Evolutionary conservation across 2,888 invertebrate genomes (phyloP), one percentile per base, ranked within the genome.

Genomic region (Nasonovia ribisnigri): DNA sequence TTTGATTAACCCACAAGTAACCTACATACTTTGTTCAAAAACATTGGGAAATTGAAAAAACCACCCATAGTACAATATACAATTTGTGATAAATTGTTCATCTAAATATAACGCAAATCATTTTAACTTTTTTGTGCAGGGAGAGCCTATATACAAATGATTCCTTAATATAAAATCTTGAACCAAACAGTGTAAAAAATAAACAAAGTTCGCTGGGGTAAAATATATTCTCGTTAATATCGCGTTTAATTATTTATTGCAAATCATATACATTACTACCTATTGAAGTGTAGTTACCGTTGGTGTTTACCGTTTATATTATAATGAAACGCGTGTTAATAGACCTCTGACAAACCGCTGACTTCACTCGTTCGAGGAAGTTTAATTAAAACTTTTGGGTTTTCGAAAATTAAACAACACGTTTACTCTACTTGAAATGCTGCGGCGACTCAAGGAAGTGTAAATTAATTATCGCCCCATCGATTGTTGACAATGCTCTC

Each of bases 351-450:
- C 84, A 43, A 91, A 84, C 51, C 84, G 1, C 54, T 36, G 57
- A 29, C n/a, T n/a, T 26, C 54, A 36, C 54, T 57, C n/a, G 60
- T 48, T 46, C 77, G 43, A 13, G 77, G 48, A 43, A 89, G 54
- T 92, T 92, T 92, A 92, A 92, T 92, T 93, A 93, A 93, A 93
- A 93, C 93, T 93, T 93, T 92, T 89, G 16, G 88, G 88, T 92
- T 88, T 90, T 89, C 84, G 93, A 43, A 93, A 90, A 93, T 93
- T 90, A 93, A 93, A 93, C 92, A 88, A 92, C 92, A 88, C 92
- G 92, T 92, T 92, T 87, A 48, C 36, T n/a, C 88, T 77, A 77
- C 88, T 88, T 43, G 88, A 88, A 51, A 54, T 54, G 88, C 46
- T 16, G 92, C 43, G 51, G 77, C 6, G 42, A 29, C 43, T 48